A percentile compares a stretch with the other conserved stretches of the same genome.
Evolutionary conservation across 37 sponge, comb jelly and placozoan species (phyloP).

Genomic region (Spongilla lacustris): DNA sequence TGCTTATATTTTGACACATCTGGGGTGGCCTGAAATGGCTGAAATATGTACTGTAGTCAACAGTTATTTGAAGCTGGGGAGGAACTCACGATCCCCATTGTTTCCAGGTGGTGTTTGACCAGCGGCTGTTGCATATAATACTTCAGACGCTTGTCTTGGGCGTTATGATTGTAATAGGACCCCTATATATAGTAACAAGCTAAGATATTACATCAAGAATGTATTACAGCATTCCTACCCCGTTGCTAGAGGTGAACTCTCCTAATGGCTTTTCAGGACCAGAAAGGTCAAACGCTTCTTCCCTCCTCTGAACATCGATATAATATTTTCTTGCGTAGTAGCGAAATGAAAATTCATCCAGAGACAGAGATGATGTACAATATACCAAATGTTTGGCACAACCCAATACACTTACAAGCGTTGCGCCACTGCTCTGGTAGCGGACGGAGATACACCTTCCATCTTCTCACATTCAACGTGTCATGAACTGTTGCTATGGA

Average conservation of each 20-base stretch:
- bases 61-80: too few relatives aligned
- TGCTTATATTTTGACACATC: background rate
- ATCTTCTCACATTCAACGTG: background rate
- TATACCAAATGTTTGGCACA: too few relatives aligned
- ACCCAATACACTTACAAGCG: background rate
- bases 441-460: background rate
- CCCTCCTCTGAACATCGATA: conserved; percentile 2
- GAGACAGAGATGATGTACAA: background rate
- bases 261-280: conserved; percentile 27
- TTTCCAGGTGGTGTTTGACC: conserved; percentile 11
- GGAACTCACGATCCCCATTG: conserved; percentile 14
- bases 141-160: conserved; percentile 28
- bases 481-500: background rate
- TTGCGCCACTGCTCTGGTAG: background rate
- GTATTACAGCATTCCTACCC: background rate
- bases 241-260: conserved; percentile 10
- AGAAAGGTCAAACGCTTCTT: conserved; percentile 37
- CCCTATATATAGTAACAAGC: too few relatives aligned
- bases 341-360: background rate
- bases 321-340: background rate
- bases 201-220: too few relatives aligned
- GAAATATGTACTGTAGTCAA: too few relatives aligned
- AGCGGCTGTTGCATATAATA: conserved; percentile 26
- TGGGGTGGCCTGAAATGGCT: background rate
- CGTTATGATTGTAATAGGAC: conserved; percentile 22